Percentiles rank a stretch among this genome's conserved stretches.
These are phyloP conservation scores for Entomobrya proxima DNA, from an alignment of 2,888 invertebrate species.

Conservation along the genomic window DNA sequence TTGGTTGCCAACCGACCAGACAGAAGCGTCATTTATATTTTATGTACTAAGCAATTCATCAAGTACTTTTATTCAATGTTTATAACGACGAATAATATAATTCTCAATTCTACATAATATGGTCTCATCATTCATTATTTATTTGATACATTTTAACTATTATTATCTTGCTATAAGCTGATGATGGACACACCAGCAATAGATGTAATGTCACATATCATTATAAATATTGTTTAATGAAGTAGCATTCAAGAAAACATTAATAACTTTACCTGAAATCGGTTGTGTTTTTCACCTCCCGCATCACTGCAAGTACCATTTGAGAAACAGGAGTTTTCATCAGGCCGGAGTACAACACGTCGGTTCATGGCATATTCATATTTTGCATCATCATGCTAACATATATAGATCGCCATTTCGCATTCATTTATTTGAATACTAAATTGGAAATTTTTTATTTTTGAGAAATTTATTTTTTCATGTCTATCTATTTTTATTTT, in stretches of 20 bases:
- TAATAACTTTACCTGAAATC: conserved; percentile 23
- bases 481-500: no score
- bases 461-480: no score
- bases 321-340: no score
- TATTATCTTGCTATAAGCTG: conserved; percentile 1
- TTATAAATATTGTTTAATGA: neutral
- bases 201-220: neutral
- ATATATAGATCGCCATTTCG: no score
- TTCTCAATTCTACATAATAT: conserved; percentile 32
- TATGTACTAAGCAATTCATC: conserved; percentile 38
- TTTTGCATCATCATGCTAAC: no score
- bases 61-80: conserved; percentile 39
- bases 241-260: neutral
- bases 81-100: conserved; percentile 34
- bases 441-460: no score
- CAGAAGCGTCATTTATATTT: conserved; percentile 17
- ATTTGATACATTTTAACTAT: conserved; percentile 25
- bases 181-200: neutral
- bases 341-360: no score
- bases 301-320: no score
- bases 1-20: neutral
- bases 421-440: no score
- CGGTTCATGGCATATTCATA: no score
- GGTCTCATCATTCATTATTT: conserved; percentile 29
- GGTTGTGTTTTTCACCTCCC: neutral